These are phyloP conservation scores for Xanthorhoe spadicearia DNA, from an alignment of 2,888 invertebrate genomes.

Conservation along the genomic window DNA sequence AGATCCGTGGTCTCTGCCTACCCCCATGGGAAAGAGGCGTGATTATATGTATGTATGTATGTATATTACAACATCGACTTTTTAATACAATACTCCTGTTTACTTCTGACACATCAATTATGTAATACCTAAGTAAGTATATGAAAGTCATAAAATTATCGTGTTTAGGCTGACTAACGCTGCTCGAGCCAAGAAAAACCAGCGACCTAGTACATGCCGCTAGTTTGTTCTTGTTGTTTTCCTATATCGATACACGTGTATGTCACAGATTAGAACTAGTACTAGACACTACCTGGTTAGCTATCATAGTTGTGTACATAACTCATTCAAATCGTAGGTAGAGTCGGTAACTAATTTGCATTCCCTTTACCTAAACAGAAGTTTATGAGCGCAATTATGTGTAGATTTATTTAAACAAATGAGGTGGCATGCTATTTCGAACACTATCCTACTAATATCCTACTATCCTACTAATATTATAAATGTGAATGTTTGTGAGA, in stretches of 20 bases:
- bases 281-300: background rate
- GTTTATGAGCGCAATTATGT: background rate
- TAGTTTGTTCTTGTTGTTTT: background rate
- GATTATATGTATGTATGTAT: too few species aligned
- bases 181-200: background rate
- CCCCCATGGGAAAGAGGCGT: too few species aligned
- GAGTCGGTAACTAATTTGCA: background rate
- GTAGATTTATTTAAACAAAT: background rate
- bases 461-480: too few species aligned
- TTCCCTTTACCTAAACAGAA: background rate
- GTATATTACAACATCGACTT: background rate
- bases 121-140: background rate
- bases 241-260: background rate
- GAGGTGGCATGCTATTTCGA: background rate
- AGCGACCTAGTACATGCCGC: background rate
- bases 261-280: background rate
- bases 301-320: background rate
- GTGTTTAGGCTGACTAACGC: background rate
- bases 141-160: background rate
- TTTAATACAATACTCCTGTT: background rate
- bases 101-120: background rate
- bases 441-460: too few species aligned
- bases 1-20: too few species aligned
- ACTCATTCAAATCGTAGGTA: background rate
- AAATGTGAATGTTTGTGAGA: too few species aligned